Percentiles rank a stretch among this genome's conserved stretches.
Conservation (phyloP, 1,140 invertebrate species). For the Hormaphis cornu region DNA sequence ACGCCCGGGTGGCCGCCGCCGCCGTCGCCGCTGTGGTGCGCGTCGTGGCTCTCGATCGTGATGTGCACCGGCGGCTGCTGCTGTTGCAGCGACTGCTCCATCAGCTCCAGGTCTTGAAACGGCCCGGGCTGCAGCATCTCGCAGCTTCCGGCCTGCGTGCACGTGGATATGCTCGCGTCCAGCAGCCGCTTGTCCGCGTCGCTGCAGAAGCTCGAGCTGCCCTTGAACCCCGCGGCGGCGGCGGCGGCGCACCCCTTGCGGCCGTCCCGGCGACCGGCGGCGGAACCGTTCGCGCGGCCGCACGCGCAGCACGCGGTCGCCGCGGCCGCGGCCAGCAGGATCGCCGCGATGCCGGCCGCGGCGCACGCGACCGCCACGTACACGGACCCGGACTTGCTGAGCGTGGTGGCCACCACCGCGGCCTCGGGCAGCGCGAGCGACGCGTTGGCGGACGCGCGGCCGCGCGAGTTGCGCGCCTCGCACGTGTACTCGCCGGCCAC, state of each 20-base stretch:
- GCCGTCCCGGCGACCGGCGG: constrained; percentile 45
- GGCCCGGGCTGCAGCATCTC: constrained; percentile 41
- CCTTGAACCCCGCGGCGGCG: constrained; percentile 57
- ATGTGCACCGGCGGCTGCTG: constrained; percentile 55
- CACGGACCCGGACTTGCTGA: constrained; percentile 53
- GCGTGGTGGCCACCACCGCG: constrained; percentile 51
- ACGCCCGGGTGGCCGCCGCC: constrained; percentile 38
- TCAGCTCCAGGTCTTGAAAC: constrained; percentile 44
- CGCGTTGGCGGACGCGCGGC: constrained; percentile 56
- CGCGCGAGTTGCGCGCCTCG: constrained; percentile 63
- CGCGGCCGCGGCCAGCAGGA: constrained; percentile 42
- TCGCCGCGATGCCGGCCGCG: constrained; percentile 43
- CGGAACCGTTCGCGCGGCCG: neutral
- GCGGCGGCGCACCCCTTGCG: too few species aligned
- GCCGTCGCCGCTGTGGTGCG: too few species aligned
- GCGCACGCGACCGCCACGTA: constrained; percentile 50
- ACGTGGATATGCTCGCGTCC: constrained; percentile 63
- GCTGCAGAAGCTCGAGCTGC: constrained; percentile 66
- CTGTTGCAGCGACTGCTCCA: constrained; percentile 40
- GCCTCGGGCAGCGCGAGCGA: constrained; percentile 61
- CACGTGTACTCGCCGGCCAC: constrained; percentile 76
- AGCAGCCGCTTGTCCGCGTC: constrained; percentile 76
- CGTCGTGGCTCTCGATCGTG: constrained; percentile 60
- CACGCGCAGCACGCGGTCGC: neutral
- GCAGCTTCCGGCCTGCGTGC: constrained; percentile 46